Evolutionary conservation across 2,113 vertebrate genomes (phyloP), one percentile per base, ranked within the genome.

Genomic region (Siniperca chuatsi): DNA sequence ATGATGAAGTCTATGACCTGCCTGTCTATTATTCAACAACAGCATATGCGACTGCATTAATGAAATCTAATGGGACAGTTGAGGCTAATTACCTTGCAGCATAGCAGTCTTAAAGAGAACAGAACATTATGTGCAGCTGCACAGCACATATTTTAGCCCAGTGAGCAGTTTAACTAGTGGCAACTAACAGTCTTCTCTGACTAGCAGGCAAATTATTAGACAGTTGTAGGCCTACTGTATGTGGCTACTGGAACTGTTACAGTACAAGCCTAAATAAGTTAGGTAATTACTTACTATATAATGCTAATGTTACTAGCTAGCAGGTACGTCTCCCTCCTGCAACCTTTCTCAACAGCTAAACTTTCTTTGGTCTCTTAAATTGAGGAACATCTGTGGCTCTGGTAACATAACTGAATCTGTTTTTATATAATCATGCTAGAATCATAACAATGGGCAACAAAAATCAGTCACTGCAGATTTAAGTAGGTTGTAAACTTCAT

Each of bases 1-100:
- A 13, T 10, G 55, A 25, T 58, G 21, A 10, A n/a, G 3, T 57
- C 9, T n/a, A 57, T 54, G 23, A n/a, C 55, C 55, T 57, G 55
- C 8, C 25, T 61, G 55, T 60, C 25, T 67, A 16, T 25, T 11
- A 58, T 25, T 82, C 70, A 0, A 44, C 6, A 40, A 33, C n/a
- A 68, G 15, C 35, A 23, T 21, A 67, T 0, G 44, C 68, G 54
- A 72, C 20, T n/a, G 74, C 71, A 79, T 79, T 66, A 75, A 79
- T 71, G 33, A 54, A 46, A 52, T 10, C 60, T 72, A 62, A 65
- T 67, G 75, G 74, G 69, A 68, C 75, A 70, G 18, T 50, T 12
- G 40, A 37, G 40, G 37, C 50, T 67, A 25, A 79, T 87, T 73
- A 64, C 81, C 66, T 40, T 16, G 40, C 42, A 42, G 33, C 46